Evolutionary conservation across 2,797 vertebrate species (phyloP), one percentile per base, ranked within the genome.

Genomic region (Macropus fuliginosus): DNA sequence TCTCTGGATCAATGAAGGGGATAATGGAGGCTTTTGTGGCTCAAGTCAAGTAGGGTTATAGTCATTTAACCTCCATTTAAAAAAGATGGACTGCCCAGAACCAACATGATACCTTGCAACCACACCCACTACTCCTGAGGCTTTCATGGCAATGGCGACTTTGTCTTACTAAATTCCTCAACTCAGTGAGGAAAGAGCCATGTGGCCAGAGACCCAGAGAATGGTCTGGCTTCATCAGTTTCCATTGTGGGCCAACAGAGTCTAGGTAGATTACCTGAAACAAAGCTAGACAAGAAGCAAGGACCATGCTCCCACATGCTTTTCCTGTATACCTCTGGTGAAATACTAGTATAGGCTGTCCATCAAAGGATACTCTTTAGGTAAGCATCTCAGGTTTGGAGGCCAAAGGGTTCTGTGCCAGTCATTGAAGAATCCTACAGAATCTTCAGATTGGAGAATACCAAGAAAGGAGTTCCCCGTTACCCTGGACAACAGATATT

Each of bases 1-100:
- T 98, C 95, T 98, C 97, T 0, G 66, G 97, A 98, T 97, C 97
- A 97, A 93, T 98, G 97, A 98, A 97, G 93, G 96, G 91, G 94
- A 52, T 97, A 98, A 98, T 97, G 97, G 50, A 16, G 91, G 93
- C 91, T 95, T 97, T 92, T 96, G 57, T 94, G 92, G 95, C 57
- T 98, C 91, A 34, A 97, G 93, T 96, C 96, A 94, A 97, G 95
- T 74, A 96, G 95, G 93, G 81, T 54, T 55, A 93, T 94, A 66
- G 97, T 55, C 96, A 56, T 94, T 89, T 95, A 97, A 96, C 96
- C 96, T 96, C 95, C 34, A 14, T 31, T 95, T 95, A 96, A 94
- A 90, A 74, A 56, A 94, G 0, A 29, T 27, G 13, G 40, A 52
- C 93, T 93, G 54, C 40, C 92, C 96, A 94, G 14, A 94, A 94